Conservation (phyloP, 2,797 vertebrate genomes). For the Bradypodion pumilum region DNA sequence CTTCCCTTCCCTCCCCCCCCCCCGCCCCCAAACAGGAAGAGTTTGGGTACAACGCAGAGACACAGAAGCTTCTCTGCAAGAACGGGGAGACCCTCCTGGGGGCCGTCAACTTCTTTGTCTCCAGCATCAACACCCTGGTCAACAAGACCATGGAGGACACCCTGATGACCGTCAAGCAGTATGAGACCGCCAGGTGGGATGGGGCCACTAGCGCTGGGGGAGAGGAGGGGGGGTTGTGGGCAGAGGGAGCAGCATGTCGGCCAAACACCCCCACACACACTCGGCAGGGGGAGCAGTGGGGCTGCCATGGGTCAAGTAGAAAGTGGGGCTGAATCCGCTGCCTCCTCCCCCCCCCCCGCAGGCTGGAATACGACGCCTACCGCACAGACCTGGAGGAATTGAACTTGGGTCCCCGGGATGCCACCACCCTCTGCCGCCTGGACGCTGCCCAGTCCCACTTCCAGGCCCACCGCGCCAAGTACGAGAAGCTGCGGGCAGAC, state of each 20-base stretch:
- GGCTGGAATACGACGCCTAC: constrained; percentile 95
- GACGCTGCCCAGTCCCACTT: constrained; percentile 92
- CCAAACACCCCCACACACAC: no score
- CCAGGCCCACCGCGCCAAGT: constrained; percentile 92
- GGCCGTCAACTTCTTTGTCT: constrained; percentile 95
- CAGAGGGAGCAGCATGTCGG: no score
- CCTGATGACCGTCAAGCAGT: constrained; percentile 91
- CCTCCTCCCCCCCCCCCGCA: constrained; percentile 57
- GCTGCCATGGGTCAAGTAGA: no score
- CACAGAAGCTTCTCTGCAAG: constrained; percentile 93
- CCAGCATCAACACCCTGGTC: constrained; percentile 93
- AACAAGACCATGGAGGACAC: constrained; percentile 99
- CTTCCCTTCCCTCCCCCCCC: not conserved
- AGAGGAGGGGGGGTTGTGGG: no score
- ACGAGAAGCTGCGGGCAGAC: constrained; percentile 91
- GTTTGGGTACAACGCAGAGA: constrained; percentile 97
- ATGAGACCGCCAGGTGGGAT: constrained; percentile 90
- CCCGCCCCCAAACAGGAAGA: constrained; percentile 83
- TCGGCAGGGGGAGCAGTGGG: no score
- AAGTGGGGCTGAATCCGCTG: no score
- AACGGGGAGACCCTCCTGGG: constrained; percentile 94
- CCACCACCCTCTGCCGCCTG: constrained; percentile 84
- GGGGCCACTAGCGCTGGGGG: no score
- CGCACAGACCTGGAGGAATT: constrained; percentile 95
- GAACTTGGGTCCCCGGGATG: constrained; percentile 88